A percentile compares a stretch with the other conserved stretches of the same genome.
These are phyloP conservation scores for Rhea pennata DNA, from an alignment of 2,113 vertebrate species.

Conservation along the genomic window DNA sequence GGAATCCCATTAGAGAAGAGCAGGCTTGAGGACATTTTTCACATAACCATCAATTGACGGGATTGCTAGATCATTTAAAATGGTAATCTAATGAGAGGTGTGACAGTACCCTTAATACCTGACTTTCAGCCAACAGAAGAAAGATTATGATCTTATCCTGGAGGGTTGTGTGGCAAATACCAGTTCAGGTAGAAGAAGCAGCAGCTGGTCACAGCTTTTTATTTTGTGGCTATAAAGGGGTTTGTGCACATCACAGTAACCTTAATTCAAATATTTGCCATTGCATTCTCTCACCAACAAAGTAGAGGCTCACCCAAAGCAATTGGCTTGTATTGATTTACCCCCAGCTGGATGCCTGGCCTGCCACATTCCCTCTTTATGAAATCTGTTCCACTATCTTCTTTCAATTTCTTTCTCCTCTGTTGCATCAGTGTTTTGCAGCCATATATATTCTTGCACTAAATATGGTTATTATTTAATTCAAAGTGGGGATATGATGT, in stretches of 20 bases:
- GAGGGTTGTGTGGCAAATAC: not conserved
- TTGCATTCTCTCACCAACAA: not conserved
- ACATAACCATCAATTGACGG: not conserved
- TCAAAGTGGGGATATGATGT: not conserved
- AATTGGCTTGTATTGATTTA: not conserved
- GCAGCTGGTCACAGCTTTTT: not conserved
- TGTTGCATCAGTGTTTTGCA: not conserved
- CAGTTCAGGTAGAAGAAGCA: not conserved
- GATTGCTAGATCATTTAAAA: not conserved
- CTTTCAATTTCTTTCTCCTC: not conserved
- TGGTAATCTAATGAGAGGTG: constrained; percentile 1
- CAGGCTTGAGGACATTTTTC: not conserved
- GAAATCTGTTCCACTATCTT: not conserved
- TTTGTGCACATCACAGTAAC: not conserved
- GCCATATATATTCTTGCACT: not conserved
- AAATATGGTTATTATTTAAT: not conserved
- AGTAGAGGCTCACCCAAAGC: not conserved
- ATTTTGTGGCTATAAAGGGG: not conserved
- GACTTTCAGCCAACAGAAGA: not conserved
- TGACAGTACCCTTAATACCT: not conserved
- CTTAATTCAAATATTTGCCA: not conserved
- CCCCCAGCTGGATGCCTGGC: not conserved
- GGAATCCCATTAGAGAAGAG: not conserved
- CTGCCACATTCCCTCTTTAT: not conserved
- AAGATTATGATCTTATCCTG: not conserved